A percentile compares a stretch with the other conserved stretches of the same genome.
phyloP scores from a whole-genome alignment of 2,113 vertebrate species.

The Lonchura striata region DNA sequence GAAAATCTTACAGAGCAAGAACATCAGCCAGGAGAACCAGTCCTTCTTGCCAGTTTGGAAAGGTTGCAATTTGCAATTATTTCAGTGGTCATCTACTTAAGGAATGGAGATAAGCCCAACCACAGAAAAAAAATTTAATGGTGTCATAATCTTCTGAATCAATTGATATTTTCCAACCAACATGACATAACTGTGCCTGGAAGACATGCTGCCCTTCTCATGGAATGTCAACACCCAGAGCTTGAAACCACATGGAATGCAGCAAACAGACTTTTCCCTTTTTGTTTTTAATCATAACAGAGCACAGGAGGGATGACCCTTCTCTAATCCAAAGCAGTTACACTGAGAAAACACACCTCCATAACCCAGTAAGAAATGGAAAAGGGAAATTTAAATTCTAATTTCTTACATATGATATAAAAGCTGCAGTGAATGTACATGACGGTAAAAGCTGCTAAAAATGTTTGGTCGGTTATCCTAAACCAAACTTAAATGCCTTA shows the following conservation, averaged over 20 bases:
- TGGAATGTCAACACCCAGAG: rapidly evolving
- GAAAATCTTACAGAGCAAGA: not conserved
- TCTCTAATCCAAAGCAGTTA: not conserved
- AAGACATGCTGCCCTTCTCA: not conserved
- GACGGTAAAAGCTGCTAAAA: not conserved
- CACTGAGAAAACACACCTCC: not conserved
- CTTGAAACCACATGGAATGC: not conserved
- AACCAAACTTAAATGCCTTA: not conserved
- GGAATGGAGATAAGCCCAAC: not conserved
- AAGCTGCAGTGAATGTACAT: not conserved
- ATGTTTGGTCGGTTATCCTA: not conserved
- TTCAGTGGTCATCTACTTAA: not conserved
- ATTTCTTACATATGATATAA: not conserved
- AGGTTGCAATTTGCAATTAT: not conserved
- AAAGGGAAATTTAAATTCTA: not conserved
- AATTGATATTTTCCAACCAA: not conserved
- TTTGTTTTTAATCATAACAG: not conserved
- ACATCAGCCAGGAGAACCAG: not conserved
- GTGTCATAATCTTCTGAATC: not conserved
- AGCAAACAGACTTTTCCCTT: not conserved
- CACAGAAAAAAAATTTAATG: not conserved
- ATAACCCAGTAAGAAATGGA: not conserved
- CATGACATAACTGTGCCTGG: not conserved
- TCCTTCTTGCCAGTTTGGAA: not conserved
- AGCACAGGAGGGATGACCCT: not conserved